Percentiles rank a stretch among this genome's conserved stretches.
These are phyloP conservation scores for Eucidaris tribuloides DNA, from an alignment of 35 echinoderm and acorn worm genomes.

Conservation along the genomic window DNA sequence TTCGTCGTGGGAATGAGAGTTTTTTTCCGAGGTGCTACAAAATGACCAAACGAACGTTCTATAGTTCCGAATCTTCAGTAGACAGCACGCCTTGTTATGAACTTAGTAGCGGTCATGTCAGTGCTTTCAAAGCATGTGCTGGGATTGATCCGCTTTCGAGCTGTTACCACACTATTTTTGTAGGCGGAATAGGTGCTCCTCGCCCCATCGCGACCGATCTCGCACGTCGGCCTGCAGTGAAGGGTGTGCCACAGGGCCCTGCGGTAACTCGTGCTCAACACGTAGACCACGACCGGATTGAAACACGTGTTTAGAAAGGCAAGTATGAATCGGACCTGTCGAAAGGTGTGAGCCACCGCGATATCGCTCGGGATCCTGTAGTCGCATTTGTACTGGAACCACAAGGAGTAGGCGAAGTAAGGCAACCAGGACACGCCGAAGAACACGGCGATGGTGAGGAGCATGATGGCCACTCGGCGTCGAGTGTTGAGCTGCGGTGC, in stretches of 20 bases:
- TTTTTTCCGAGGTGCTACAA: no score
- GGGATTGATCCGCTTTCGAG: not conserved
- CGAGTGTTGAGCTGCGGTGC: constrained; percentile 58
- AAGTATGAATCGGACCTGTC: constrained; percentile 34
- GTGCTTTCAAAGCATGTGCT: constrained; percentile 19
- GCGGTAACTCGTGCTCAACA: constrained; percentile 72
- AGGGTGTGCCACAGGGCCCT: constrained; percentile 49
- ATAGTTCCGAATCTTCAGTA: no score
- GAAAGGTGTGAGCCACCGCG: constrained; percentile 4
- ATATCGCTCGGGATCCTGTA: not conserved
- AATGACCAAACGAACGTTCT: no score
- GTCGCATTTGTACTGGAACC: constrained; percentile 5
- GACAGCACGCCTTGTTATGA: constrained; percentile 12
- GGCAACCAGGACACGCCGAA: constrained; percentile 88
- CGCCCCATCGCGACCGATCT: not conserved
- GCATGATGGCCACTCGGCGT: constrained; percentile 54
- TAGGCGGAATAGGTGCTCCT: constrained; percentile 16
- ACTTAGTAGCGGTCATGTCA: constrained; percentile 15
- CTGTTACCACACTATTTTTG: constrained; percentile 24
- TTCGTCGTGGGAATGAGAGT: no score
- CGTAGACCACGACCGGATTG: constrained; percentile 65
- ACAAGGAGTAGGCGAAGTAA: constrained; percentile 57
- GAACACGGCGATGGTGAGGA: constrained; percentile 67
- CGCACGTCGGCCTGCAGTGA: not conserved
- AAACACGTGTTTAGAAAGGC: constrained; percentile 56